Evolutionary conservation across 2,797 vertebrate species (phyloP), one percentile per base, ranked within the genome.

Genomic region (Halcyon leucocephala): DNA sequence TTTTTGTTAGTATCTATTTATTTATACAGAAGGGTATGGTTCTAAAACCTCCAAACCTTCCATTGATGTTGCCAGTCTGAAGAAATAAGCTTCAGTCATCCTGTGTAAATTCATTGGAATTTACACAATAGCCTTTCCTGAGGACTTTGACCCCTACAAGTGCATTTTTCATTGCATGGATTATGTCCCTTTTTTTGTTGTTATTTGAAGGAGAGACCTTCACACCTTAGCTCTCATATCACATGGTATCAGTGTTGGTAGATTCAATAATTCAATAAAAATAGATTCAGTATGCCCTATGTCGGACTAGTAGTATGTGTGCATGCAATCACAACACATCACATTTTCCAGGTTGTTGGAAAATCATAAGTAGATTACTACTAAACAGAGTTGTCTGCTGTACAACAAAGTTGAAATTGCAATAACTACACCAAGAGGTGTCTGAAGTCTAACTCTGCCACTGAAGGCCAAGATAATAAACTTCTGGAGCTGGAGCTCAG

Each of bases 211-310:
- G 12, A 55, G 10, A 74, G 29, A 24, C 51, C 26, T 52, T 52
- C 18, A n/a, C 7, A 66, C 7, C 3, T 78, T 83, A 25, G 6
- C 21, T 42, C 28, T 86, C 28, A 6, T 78, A 42, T 60, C 35
- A 35, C 11, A 42, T 25, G 5, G 4, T 14, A 78, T 18, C 35
- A n/a, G 13, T 16, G 5, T 6, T 20, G 14, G 26, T 21, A 24
- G 42, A 77, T 51, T 64, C 61, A 44, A 4, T 6, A 73, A 24
- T 7, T 37, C 37, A 37, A 39, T 39, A 39, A 39, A 39, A 55
- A 14, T 4, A 54, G 24, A 11, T 28, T 10, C 5, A 42, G 6
- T 35, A 16, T 6, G 4, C 20, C 7, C 29, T 49, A 10, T 0
- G 0, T 74, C 49, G 54, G 14, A 54, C 9, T 80, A 49, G 12